Evolutionary conservation across 2,888 invertebrate species (phyloP).

Genomic region (Trichogramma dendrolimi): DNA sequence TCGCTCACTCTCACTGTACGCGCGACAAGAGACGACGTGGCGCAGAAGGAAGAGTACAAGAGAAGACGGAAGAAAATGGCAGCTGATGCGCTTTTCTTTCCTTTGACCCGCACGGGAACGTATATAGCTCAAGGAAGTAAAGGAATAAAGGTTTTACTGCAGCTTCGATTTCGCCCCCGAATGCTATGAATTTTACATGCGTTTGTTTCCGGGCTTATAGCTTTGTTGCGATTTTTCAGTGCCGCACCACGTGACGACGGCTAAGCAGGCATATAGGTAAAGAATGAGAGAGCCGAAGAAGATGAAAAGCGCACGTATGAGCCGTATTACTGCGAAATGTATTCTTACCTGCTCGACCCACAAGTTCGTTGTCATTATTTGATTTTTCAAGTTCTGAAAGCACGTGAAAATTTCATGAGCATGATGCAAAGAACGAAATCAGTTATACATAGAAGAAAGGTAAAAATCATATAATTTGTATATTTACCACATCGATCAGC

Average conservation of each 20-base stretch:
- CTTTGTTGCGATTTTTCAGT: too few relatives aligned
- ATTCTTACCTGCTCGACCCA: conserved; percentile 61
- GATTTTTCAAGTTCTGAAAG: conserved; percentile 64
- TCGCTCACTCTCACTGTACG: too few relatives aligned
- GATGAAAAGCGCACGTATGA: neutral
- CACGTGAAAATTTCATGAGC: neutral
- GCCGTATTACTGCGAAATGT: neutral
- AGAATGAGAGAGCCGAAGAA: neutral
- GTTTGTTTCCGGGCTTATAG: too few relatives aligned
- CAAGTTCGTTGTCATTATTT: conserved; percentile 66
- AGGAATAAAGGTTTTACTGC: too few relatives aligned
- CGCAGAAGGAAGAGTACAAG: too few relatives aligned
- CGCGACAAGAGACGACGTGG: too few relatives aligned
- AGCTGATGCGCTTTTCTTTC: too few relatives aligned
- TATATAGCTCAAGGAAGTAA: too few relatives aligned
- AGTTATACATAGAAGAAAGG: neutral
- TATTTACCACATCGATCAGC: conserved; percentile 78
- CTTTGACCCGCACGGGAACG: too few relatives aligned
- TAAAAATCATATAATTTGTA: conserved; percentile 2
- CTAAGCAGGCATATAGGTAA: neutral
- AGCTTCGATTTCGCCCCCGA: neutral
- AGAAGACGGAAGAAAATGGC: too few relatives aligned
- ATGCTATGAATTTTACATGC: too few relatives aligned
- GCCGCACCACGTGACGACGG: neutral
- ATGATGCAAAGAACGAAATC: neutral